phyloP scores from a whole-genome alignment of 2,888 invertebrate genomes.

The Drosophila mettleri region DNA sequence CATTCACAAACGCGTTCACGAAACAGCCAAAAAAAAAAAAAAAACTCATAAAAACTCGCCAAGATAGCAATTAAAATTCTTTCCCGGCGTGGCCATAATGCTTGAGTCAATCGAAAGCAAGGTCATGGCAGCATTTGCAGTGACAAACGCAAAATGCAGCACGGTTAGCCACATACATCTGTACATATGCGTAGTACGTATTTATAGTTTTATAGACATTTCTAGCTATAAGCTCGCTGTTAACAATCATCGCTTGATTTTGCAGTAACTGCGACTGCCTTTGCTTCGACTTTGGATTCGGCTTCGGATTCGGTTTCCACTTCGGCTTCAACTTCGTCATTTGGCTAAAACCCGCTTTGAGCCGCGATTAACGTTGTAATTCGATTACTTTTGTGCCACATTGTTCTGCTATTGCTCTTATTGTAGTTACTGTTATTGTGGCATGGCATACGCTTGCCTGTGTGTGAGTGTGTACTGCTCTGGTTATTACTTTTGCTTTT shows the following conservation, averaged over 20 bases:
- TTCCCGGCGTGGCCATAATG: conserved; percentile 42
- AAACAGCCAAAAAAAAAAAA: conserved; percentile 25
- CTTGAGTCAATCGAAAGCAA: conserved; percentile 67
- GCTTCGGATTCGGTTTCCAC: conserved; percentile 61
- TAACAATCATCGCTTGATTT: conserved; percentile 34
- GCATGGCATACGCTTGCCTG: conserved; percentile 23
- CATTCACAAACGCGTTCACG: conserved; percentile 28
- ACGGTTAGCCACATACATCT: conserved; percentile 17
- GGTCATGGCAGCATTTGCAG: conserved; percentile 66
- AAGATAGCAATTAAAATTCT: conserved; percentile 63
- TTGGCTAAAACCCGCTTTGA: conserved; percentile 70
- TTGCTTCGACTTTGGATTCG: too few species aligned
- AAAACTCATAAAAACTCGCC: conserved; percentile 28
- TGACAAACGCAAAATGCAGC: conserved; percentile 62
- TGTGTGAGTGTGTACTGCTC: conserved; percentile 38
- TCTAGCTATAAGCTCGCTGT: conserved; percentile 43
- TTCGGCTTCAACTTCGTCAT: conserved; percentile 58
- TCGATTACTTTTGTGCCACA: conserved; percentile 77
- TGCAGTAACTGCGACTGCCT: conserved; percentile 26
- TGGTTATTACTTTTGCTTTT: conserved; percentile 52
- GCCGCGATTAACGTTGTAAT: conserved; percentile 78
- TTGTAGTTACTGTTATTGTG: conserved; percentile 52
- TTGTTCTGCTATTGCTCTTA: conserved; percentile 72
- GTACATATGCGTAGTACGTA: neutral
- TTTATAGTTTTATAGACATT: conserved; percentile 3